These are phyloP conservation scores for Leptinotarsa texana DNA, from an alignment of 1,140 invertebrate species.

Conservation along the genomic window DNA sequence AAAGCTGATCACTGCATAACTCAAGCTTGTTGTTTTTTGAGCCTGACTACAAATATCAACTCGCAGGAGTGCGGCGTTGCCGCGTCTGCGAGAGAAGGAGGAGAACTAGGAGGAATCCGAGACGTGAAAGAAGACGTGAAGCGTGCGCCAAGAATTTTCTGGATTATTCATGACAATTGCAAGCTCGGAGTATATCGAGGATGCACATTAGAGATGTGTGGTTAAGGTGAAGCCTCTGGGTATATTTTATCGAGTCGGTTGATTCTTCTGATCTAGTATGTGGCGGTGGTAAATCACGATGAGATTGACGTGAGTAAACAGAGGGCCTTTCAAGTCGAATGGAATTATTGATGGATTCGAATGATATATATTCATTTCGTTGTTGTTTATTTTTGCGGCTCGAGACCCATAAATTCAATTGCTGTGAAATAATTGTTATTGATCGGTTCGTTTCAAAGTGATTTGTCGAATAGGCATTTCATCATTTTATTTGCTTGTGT, in stretches of 20 bases:
- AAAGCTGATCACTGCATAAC: constrained; percentile 46
- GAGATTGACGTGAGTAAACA: constrained; percentile 3
- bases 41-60: constrained; percentile 45
- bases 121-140: background rate
- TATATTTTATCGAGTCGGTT: constrained; percentile 9
- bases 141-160: background rate
- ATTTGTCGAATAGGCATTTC: background rate
- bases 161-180: constrained; percentile 14
- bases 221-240: background rate
- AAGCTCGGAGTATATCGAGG: constrained; percentile 6
- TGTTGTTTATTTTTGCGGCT: constrained; percentile 8
- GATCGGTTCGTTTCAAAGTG: background rate
- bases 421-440: background rate
- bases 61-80: constrained; percentile 44
- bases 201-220: constrained; percentile 19
- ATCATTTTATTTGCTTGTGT: background rate
- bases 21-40: constrained; percentile 47
- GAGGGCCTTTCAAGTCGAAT: background rate
- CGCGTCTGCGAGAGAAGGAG: constrained; percentile 29
- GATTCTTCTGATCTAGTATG: constrained; percentile 11
- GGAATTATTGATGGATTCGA: constrained; percentile 3
- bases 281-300: constrained; percentile 3
- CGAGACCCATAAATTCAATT: background rate
- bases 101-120: constrained; percentile 13
- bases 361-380: constrained; percentile 3